These are phyloP conservation scores for Lepidocyrtoides sp. DNA, from an alignment of 2,888 invertebrate species.

Conservation along the genomic window DNA sequence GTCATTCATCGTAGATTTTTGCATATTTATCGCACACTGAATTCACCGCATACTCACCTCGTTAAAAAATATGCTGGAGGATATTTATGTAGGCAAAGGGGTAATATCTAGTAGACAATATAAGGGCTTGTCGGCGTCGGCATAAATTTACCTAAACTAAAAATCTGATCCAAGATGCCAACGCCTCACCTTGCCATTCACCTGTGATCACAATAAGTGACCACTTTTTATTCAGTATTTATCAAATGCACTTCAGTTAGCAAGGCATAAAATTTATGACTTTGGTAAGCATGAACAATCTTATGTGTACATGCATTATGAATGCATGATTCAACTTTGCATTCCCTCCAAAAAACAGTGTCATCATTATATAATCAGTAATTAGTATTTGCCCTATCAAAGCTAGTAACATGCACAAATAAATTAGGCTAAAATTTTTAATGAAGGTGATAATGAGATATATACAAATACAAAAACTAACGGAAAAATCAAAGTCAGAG, in stretches of 20 bases:
- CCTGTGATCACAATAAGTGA: background rate
- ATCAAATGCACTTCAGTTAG: too few species aligned
- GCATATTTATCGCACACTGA: background rate
- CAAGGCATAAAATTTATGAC: too few species aligned
- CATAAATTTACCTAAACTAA: background rate
- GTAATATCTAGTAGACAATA: background rate
- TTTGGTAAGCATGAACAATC: too few species aligned
- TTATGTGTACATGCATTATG: too few species aligned
- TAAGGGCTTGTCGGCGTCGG: background rate
- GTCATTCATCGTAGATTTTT: too few species aligned
- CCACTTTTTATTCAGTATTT: too few species aligned
- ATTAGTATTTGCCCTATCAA: background rate
- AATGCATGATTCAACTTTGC: too few species aligned
- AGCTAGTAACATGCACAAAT: background rate
- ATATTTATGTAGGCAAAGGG: background rate
- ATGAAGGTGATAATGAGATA: slow-evolving; percentile 25
- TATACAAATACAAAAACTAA: background rate
- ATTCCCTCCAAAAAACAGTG: too few species aligned
- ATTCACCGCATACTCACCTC: background rate
- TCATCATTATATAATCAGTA: too few species aligned
- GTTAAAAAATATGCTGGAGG: background rate
- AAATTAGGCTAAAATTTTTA: slow-evolving; percentile 35
- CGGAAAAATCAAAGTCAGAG: slow-evolving; percentile 37
- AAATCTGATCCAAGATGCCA: background rate
- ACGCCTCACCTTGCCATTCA: background rate